These are phyloP conservation scores for Habropoda laboriosa DNA, from an alignment of 1,140 invertebrate genomes.

Conservation along the genomic window DNA sequence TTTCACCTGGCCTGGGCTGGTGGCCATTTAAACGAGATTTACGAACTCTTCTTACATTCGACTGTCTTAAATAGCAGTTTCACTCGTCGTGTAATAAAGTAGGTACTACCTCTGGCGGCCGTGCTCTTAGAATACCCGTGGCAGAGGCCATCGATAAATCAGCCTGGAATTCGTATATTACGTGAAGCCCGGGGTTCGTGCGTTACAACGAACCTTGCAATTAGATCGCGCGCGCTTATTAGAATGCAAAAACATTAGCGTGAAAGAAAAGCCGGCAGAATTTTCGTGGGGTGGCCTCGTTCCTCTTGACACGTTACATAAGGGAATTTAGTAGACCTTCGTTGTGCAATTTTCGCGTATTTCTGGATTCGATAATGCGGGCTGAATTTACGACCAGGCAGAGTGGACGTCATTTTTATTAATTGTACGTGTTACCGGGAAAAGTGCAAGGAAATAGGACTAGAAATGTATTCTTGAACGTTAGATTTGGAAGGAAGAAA, in stretches of 20 bases:
- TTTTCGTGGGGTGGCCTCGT: constrained; percentile 40
- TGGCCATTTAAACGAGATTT: constrained; percentile 44
- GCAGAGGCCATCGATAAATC: constrained; percentile 66
- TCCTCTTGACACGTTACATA: constrained; percentile 32
- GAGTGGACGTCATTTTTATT: no score
- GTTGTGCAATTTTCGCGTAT: neutral
- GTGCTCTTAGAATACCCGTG: constrained; percentile 58
- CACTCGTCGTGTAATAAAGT: constrained; percentile 55
- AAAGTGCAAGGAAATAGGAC: no score
- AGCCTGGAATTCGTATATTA: constrained; percentile 65
- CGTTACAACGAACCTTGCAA: constrained; percentile 55
- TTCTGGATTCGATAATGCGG: neutral
- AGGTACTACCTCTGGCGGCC: constrained; percentile 43
- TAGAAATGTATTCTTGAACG: no score
- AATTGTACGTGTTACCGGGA: no score
- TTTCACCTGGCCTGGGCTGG: neutral
- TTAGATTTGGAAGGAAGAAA: no score
- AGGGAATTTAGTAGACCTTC: constrained; percentile 39
- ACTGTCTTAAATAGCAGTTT: constrained; percentile 46
- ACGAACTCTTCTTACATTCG: constrained; percentile 45
- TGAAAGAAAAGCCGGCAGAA: constrained; percentile 37
- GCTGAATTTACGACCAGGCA: neutral
- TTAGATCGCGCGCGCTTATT: constrained; percentile 64
- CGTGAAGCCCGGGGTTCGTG: constrained; percentile 49
- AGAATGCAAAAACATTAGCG: constrained; percentile 51